Conservation (phyloP, 2,113 vertebrate species). For the Eupsittula cactorum region DNA sequence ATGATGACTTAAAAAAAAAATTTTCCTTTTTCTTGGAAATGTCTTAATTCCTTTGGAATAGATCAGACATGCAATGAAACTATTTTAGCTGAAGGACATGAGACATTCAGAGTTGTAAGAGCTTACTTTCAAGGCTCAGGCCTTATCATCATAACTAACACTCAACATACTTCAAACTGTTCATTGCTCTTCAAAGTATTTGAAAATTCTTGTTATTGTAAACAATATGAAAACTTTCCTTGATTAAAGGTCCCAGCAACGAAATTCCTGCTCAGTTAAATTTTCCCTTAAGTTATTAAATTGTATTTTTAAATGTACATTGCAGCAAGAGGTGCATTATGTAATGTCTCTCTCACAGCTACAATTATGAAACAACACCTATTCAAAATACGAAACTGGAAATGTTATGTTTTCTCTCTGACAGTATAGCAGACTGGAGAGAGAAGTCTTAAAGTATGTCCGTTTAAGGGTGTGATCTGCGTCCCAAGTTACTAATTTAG, state of each 20-base stretch:
- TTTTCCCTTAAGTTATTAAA: conserved; percentile 65
- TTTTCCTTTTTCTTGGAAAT: conserved; percentile 17
- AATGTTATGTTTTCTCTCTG: neutral
- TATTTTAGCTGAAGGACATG: conserved; percentile 24
- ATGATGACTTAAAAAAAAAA: neutral
- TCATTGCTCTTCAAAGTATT: conserved; percentile 34
- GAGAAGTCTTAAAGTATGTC: conserved; percentile 31
- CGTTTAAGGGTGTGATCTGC: conserved; percentile 66
- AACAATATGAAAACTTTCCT: neutral
- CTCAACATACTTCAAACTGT: neutral
- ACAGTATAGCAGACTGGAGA: conserved; percentile 42
- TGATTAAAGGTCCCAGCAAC: neutral
- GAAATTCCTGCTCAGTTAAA: neutral
- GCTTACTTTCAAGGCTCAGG: neutral
- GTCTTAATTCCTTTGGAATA: conserved; percentile 31
- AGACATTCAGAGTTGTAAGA: conserved; percentile 6
- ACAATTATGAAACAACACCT: conserved; percentile 72
- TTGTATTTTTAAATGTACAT: conserved; percentile 63
- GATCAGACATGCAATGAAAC: neutral
- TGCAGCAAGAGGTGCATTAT: conserved; percentile 61
- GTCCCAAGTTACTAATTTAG: conserved; percentile 73
- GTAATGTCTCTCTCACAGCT: conserved; percentile 71
- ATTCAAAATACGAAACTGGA: conserved; percentile 71
- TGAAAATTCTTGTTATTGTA: conserved; percentile 10
- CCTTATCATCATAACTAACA: neutral